Base-by-base conservation (phyloP, 2,888 invertebrate species). In the Agrypnus murinus region DNA sequence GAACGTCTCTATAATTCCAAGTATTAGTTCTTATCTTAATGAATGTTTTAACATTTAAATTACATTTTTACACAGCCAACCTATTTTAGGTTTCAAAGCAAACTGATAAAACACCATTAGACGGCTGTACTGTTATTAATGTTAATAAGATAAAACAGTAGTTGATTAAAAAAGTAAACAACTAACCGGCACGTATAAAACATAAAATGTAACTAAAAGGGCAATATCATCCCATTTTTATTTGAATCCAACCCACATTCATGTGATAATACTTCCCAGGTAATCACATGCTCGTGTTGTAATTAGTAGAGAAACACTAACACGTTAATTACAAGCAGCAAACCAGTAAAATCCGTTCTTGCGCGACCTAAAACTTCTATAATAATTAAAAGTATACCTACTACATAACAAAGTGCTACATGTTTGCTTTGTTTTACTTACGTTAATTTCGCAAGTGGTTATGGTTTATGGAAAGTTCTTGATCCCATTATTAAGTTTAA, bases 281-380 rank as follows among this genome's bases (percentile, higher is more conserved):
- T 59, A 59, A 59, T 59, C 43, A 10, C 58, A 59, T 14, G 25
- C 58, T 59, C 58, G 58, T 59, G 58, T 43, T 43, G 58, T 43
- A 40, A 59, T 59, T 59, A 59, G 58, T 31, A 55, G 58, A 15
- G 58, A 43, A 38, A 36, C 55, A 55, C 55, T 36, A 55, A 55
- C 55, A 55, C 55, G 55, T 34, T 55, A 55, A 55, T 55, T 55
- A 17, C 55, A 17, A 53, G 46, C 32, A 31, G 12, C 34, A 55
- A 36, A 55, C 53, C 55, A 17, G 55, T 55, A 55, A 15, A 55
- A 19, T 53, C 36, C 55, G 36, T 36, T 17, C 36, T 55, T 36
- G 55, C 55, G 36, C 55, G 55, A 55, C 17, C 34, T 36, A 3
- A 34, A 25, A n/a, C n/a, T n/a, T n/a, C n/a, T n/a, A n/a, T n/a